phyloP scores from a whole-genome alignment of 2,888 invertebrate genomes.

The Volucella zonaria region DNA sequence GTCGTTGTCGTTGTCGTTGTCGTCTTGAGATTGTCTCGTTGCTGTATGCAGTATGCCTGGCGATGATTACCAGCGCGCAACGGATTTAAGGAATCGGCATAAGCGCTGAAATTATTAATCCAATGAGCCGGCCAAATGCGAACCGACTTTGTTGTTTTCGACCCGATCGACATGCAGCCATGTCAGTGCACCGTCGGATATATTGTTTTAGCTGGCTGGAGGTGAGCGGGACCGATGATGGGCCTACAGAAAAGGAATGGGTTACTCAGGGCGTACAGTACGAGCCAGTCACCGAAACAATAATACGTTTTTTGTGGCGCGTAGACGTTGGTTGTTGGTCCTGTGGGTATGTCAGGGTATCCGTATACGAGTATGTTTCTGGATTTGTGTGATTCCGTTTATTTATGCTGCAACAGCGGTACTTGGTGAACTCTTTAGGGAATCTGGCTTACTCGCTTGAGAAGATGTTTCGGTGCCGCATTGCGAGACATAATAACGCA shows the following conservation, averaged over 20 bases:
- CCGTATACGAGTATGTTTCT: conserved; percentile 30
- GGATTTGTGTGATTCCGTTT: conserved; percentile 68
- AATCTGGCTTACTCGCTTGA: conserved; percentile 68
- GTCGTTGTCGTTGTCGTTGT: conserved; percentile 26
- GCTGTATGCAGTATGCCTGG: conserved; percentile 35
- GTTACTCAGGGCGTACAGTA: conserved; percentile 50
- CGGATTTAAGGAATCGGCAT: conserved; percentile 71
- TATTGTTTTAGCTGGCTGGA: conserved; percentile 63
- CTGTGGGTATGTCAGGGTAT: conserved; percentile 37
- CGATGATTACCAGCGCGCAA: conserved; percentile 71
- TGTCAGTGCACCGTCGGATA: conserved; percentile 73
- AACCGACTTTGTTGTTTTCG: conserved; percentile 73
- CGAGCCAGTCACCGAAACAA: conserved; percentile 69
- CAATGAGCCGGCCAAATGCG: conserved; percentile 69
- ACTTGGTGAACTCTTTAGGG: conserved; percentile 65
- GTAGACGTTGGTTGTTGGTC: conserved; percentile 56
- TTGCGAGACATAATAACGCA: conserved; percentile 62
- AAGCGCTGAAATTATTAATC: conserved; percentile 72
- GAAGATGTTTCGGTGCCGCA: conserved; percentile 45
- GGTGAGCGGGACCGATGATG: conserved; percentile 20
- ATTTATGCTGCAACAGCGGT: conserved; percentile 53
- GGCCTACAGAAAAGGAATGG: background rate
- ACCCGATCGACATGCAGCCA: conserved; percentile 72
- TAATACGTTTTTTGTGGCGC: conserved; percentile 60
- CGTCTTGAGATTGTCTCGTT: no score